These are phyloP conservation scores for Chrysaora quinquecirrha DNA, from an alignment of 30 jellyfish, hydroid and myxozoan species.

Conservation along the genomic window DNA sequence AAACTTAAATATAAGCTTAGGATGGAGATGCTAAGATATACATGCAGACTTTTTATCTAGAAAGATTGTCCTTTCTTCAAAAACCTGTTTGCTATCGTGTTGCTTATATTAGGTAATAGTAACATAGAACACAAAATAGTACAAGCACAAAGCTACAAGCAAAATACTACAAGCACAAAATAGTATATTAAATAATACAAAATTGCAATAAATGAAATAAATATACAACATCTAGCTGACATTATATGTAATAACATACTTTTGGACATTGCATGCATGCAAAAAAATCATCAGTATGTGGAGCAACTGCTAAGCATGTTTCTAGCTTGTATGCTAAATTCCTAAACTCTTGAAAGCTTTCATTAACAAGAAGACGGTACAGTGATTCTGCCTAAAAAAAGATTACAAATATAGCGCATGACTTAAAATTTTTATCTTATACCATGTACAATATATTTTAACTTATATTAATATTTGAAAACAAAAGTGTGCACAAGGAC, in stretches of 20 bases:
- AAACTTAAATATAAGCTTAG: neutral
- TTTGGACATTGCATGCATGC: constrained; percentile 1
- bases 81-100: neutral
- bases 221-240: neutral
- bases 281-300: neutral
- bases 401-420: neutral
- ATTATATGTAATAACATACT: neutral
- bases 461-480: neutral
- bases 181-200: neutral
- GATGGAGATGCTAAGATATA: neutral
- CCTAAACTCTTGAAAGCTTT: neutral
- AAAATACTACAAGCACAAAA: neutral
- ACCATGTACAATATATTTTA: neutral
- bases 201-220: neutral
- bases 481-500: neutral
- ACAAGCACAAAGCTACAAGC: no score
- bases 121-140: neutral
- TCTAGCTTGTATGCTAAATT: neutral
- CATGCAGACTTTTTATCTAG: neutral
- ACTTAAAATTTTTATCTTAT: neutral
- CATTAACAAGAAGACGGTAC: neutral
- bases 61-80: neutral
- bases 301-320: neutral
- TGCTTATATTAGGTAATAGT: neutral
- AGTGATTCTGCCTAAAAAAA: neutral